Evolutionary conservation across 2,113 vertebrate species (phyloP).

Genomic region (Chlorodrepanis virens): DNA sequence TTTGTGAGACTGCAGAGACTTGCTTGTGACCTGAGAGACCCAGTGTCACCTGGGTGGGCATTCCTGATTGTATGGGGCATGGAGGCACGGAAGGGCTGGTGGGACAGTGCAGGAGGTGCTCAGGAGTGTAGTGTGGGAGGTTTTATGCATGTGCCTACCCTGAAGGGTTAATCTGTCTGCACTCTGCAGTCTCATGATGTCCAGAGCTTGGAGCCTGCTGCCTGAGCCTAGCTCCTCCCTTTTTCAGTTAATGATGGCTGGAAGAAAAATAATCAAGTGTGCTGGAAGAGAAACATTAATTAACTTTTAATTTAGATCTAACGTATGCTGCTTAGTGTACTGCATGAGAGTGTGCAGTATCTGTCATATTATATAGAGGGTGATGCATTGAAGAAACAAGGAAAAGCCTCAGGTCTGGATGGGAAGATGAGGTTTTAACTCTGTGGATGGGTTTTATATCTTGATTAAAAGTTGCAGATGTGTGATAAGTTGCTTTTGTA

Average conservation of each 20-base stretch:
- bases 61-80: neutral
- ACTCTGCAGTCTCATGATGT: neutral
- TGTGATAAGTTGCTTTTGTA: neutral
- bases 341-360: neutral
- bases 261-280: constrained; percentile 53
- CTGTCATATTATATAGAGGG: constrained; percentile 8
- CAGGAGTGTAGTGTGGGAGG: neutral
- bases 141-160: neutral
- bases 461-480: constrained; percentile 41
- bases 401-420: constrained; percentile 39
- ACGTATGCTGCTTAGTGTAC: neutral
- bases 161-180: neutral
- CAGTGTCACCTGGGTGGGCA: neutral
- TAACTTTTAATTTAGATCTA: constrained; percentile 57
- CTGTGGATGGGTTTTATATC: neutral
- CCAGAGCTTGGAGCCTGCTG: neutral
- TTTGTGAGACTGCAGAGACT: neutral
- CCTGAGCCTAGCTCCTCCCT: neutral
- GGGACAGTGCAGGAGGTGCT: neutral
- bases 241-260: constrained; percentile 30
- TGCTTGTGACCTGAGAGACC: neutral
- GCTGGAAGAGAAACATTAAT: constrained; percentile 52
- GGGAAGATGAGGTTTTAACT: constrained; percentile 2
- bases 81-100: neutral
- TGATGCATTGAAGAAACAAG: constrained; percentile 11